Base-by-base conservation (phyloP, 2,113 vertebrate genomes). In the Hippocampus comes region DNA sequence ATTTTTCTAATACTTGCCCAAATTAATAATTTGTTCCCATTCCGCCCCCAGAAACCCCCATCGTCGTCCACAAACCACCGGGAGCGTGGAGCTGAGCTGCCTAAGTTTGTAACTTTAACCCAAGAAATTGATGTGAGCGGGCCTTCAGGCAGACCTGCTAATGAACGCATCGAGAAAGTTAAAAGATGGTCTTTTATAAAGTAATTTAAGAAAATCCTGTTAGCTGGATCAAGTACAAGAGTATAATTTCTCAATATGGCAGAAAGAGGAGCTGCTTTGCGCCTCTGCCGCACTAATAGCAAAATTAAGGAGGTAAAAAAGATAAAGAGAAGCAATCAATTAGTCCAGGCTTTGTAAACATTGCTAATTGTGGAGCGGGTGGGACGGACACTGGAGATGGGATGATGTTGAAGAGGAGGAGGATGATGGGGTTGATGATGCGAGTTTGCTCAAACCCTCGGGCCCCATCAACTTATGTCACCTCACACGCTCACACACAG, bases 141-240 rank as follows among this genome's bases (percentile, higher is more conserved):
- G 94, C 94, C 97, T 95, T 90, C 93, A 97, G 96, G 96, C 97
- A 94, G 95, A 96, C 95, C 95, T 95, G 95, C 96, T 98, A 99
- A 99, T 99, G 96, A 99, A 97, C 96, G 96, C 95, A 96, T 97
- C 94, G 94, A 95, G 95, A 96, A 98, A 98, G 95, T 99, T 98
- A 97, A 96, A 98, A 98, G 96, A 99, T 98, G 95, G 95, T 96
- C 94, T 97, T 96, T 98, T 97, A 96, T 97, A 96, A 96, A 97
- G 95, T 98, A 99, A 99, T 98, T 95, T 98, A 96, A 96, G 96
- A 99, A 99, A 99, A 99, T 99, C 97, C 97, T 98, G 96, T 99
- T 99, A 99, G 96, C 96, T 97, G 96, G 95, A 99, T 99, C 97
- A 94, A 98, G 96, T 97, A 98, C 96, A 99, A 97, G 96, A 98